Evolutionary conservation across 2,113 vertebrate species (phyloP).

Genomic region (Rhagologus leucostigma): DNA sequence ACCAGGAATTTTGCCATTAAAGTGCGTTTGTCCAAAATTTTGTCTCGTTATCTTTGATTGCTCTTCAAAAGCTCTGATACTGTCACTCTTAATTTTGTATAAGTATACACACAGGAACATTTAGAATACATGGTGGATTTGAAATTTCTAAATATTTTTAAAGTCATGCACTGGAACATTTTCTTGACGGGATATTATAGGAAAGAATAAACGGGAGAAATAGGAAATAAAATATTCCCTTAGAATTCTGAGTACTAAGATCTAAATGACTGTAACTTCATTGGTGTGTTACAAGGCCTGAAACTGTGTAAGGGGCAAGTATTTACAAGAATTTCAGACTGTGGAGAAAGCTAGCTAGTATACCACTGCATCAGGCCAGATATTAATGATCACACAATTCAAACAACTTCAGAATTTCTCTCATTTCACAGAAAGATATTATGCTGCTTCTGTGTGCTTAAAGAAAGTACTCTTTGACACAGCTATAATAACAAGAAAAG

Average conservation of each 20-base stretch:
- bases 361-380: background rate
- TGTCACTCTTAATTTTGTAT: background rate
- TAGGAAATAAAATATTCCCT: background rate
- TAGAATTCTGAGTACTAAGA: background rate
- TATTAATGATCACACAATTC: background rate
- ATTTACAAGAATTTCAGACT: conserved; percentile 25
- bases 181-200: background rate
- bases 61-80: background rate
- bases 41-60: background rate
- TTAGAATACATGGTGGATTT: background rate
- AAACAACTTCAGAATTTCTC: conserved; percentile 54
- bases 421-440: conserved; percentile 41
- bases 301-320: background rate
- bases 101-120: background rate
- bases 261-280: background rate
- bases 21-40: background rate
- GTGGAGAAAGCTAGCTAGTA: background rate
- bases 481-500: conserved; percentile 14
- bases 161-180: background rate
- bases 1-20: background rate
- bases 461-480: conserved; percentile 21
- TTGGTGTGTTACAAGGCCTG: background rate
- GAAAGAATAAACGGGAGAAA: background rate
- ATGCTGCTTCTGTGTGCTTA: background rate
- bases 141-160: background rate